Evolutionary conservation across 2,888 invertebrate species (phyloP).

Genomic region (Allolobophora icterica): DNA sequence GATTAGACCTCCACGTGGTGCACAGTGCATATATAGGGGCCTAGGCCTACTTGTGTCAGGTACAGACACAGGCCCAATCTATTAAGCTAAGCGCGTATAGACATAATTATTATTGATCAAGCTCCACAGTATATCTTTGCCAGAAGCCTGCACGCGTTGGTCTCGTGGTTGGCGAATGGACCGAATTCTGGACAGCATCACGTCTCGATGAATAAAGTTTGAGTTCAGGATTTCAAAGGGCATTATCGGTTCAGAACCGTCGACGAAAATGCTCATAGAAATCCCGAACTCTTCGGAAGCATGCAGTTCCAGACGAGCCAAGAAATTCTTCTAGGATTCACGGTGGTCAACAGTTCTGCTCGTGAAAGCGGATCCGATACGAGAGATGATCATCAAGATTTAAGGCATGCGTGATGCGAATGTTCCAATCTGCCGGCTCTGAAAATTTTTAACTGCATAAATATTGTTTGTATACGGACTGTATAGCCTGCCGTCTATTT

Average conservation of each 20-base stretch:
- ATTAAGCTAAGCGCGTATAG: too few species aligned
- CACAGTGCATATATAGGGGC: too few species aligned
- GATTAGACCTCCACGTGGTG: too few species aligned
- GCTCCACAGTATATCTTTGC: not conserved
- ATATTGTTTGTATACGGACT: too few species aligned
- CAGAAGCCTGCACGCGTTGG: not conserved
- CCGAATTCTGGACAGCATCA: not conserved
- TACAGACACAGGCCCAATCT: too few species aligned
- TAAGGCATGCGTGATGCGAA: too few species aligned
- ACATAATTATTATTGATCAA: not conserved
- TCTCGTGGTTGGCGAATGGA: not conserved
- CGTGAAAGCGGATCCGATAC: not conserved
- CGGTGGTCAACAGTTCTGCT: not conserved
- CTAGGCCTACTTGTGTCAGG: too few species aligned
- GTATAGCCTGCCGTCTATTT: too few species aligned
- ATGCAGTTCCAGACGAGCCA: not conserved
- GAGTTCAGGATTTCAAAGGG: constrained; percentile 31
- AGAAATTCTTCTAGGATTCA: not conserved
- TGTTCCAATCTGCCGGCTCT: too few species aligned
- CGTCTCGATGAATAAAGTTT: not conserved
- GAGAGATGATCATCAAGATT: too few species aligned
- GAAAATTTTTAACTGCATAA: too few species aligned
- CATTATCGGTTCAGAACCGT: constrained; percentile 21
- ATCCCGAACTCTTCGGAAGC: constrained; percentile 13
- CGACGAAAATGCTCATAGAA: constrained; percentile 26